phyloP scores from a whole-genome alignment of 2,797 vertebrate genomes.

The Lagorchestes hirsutus region DNA sequence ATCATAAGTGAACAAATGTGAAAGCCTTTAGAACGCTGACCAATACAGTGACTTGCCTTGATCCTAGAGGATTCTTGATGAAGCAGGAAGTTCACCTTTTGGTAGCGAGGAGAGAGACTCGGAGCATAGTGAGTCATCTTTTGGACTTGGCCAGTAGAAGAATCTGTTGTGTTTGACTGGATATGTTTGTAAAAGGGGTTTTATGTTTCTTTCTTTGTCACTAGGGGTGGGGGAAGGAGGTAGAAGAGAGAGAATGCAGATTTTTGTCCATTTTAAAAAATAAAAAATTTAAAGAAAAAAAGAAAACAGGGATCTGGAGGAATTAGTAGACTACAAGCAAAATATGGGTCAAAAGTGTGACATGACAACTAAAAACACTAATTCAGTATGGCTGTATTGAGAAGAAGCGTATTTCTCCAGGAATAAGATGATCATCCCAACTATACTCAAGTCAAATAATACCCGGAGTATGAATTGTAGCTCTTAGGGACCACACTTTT shows the following conservation, averaged over 20 bases:
- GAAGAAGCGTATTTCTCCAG: neutral
- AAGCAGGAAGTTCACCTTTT: fast-evolving
- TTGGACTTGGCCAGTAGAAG: neutral
- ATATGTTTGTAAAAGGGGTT: neutral
- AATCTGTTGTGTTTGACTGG: neutral
- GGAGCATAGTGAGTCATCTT: fast-evolving
- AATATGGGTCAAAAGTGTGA: neutral
- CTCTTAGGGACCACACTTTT: too few relatives aligned
- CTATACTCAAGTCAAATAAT: too few relatives aligned
- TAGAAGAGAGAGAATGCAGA: neutral
- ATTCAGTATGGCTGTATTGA: neutral
- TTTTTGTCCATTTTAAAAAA: neutral
- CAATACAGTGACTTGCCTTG: neutral
- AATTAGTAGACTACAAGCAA: neutral
- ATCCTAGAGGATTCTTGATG: neutral
- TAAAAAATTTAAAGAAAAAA: neutral
- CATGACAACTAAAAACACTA: neutral
- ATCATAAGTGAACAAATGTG: neutral
- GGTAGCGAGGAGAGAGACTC: too few relatives aligned
- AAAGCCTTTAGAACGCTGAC: neutral
- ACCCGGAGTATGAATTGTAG: too few relatives aligned
- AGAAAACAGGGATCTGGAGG: neutral
- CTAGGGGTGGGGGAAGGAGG: neutral
- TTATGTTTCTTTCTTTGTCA: neutral
- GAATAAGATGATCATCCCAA: too few relatives aligned